Percentiles rank a stretch among this genome's conserved stretches.
Conservation (phyloP, 1,140 invertebrate genomes). For the Tenebrio molitor region DNA sequence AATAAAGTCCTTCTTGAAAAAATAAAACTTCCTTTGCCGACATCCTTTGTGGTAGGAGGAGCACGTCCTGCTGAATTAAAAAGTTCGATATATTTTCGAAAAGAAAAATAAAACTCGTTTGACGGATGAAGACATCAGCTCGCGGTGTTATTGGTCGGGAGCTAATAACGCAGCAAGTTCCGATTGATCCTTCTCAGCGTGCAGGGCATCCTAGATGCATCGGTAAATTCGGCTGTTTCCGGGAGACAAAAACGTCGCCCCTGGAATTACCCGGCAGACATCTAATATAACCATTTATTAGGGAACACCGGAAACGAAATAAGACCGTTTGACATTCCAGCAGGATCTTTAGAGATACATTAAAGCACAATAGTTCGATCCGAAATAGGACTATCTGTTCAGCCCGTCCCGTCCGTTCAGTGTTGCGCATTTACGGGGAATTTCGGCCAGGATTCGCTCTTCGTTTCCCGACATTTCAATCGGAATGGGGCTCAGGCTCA, state of each 20-base stretch:
- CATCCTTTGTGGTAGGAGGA: too few species aligned
- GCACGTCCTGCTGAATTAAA: too few species aligned
- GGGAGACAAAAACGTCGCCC: not conserved
- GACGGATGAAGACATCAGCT: too few species aligned
- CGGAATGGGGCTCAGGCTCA: conserved; percentile 48
- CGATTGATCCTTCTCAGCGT: too few species aligned
- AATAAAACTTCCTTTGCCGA: too few species aligned
- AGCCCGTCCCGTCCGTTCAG: conserved; percentile 6
- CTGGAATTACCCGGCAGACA: not conserved
- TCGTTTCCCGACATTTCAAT: conserved; percentile 56
- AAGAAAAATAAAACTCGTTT: too few species aligned
- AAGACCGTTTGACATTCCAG: conserved; percentile 20
- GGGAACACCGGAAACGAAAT: conserved; percentile 7
- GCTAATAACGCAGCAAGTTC: too few species aligned
- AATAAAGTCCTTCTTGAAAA: too few species aligned
- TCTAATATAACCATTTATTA: conserved; percentile 26
- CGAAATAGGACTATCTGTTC: conserved; percentile 5
- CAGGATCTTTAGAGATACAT: conserved; percentile 26
- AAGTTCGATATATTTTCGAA: too few species aligned
- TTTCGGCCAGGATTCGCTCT: conserved; percentile 25
- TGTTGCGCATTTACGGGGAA: conserved; percentile 22
- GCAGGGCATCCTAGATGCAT: too few species aligned
- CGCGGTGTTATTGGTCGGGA: too few species aligned
- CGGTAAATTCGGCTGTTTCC: too few species aligned
- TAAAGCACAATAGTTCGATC: conserved; percentile 30